A percentile compares a stretch with the other conserved stretches of the same genome.
Conservation (phyloP, 2,888 invertebrate species). For the Mamestra brassicae region DNA sequence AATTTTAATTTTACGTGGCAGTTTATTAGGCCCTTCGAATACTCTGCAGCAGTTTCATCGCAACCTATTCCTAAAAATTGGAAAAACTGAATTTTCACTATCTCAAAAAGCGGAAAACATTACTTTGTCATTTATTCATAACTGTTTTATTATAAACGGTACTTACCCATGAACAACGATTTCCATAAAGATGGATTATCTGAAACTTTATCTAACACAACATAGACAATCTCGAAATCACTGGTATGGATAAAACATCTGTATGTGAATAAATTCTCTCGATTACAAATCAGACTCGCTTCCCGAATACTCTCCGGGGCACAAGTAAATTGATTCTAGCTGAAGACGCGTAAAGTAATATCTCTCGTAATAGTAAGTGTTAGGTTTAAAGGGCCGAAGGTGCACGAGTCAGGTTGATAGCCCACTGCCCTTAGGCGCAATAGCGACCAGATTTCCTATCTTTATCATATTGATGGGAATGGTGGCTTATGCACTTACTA, state of each 20-base stretch:
- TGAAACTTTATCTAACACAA: constrained; percentile 8
- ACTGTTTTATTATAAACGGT: constrained; percentile 10
- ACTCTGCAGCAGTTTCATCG: background rate
- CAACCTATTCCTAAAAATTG: background rate
- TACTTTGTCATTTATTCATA: background rate
- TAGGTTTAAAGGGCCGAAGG: constrained; percentile 16
- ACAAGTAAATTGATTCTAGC: constrained; percentile 37
- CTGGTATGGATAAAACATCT: constrained; percentile 30
- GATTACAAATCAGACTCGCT: constrained; percentile 32
- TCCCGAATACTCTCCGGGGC: constrained; percentile 29
- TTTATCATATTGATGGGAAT: constrained; percentile 10
- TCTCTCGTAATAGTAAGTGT: background rate
- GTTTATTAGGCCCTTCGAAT: background rate
- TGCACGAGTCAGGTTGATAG: constrained; percentile 24
- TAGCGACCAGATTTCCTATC: constrained; percentile 23
- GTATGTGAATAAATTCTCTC: constrained; percentile 39
- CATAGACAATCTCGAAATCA: background rate
- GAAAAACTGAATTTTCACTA: background rate
- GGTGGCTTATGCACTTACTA: background rate
- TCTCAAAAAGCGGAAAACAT: background rate
- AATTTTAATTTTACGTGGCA: background rate
- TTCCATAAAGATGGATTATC: constrained; percentile 20
- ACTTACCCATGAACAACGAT: background rate
- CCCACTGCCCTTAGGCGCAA: constrained; percentile 9
- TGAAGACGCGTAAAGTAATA: constrained; percentile 16